phyloP scores from a whole-genome alignment of 2,888 invertebrate genomes.

The Andrena praecox region DNA sequence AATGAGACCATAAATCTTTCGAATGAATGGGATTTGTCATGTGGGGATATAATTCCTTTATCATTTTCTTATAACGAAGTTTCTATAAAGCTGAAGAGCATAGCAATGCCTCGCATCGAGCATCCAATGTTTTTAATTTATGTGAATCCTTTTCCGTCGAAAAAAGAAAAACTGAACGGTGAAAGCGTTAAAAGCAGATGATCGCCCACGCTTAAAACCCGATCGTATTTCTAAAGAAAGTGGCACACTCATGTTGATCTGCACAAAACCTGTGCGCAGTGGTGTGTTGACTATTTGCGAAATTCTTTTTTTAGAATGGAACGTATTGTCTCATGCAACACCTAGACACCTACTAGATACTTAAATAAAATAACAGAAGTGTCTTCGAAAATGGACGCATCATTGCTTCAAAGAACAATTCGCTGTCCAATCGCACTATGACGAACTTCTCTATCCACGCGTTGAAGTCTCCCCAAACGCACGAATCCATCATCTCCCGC shows the following conservation, averaged over 20 bases:
- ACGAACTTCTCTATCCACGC: slow-evolving; percentile 16
- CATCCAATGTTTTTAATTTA: neutral
- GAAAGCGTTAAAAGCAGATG: neutral
- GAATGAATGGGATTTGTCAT: neutral
- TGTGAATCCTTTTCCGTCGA: neutral
- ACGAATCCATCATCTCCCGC: neutral
- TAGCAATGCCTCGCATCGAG: neutral
- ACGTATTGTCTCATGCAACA: neutral
- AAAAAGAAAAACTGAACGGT: neutral
- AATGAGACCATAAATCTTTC: neutral
- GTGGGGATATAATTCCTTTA: neutral
- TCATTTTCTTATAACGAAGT: neutral
- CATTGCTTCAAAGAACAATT: neutral
- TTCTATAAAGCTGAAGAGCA: neutral
- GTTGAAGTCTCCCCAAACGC: slow-evolving; percentile 19
- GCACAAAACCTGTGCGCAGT: neutral
- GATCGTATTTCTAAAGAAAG: neutral
- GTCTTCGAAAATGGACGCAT: neutral
- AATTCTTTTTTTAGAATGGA: neutral
- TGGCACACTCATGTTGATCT: neutral
- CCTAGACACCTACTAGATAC: neutral
- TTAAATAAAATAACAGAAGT: neutral
- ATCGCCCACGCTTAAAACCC: slow-evolving; percentile 1
- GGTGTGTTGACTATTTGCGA: neutral
- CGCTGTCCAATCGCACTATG: neutral